These are phyloP conservation scores for Tetragnatha montana DNA, from an alignment of 2,888 invertebrate species.

Conservation along the genomic window DNA sequence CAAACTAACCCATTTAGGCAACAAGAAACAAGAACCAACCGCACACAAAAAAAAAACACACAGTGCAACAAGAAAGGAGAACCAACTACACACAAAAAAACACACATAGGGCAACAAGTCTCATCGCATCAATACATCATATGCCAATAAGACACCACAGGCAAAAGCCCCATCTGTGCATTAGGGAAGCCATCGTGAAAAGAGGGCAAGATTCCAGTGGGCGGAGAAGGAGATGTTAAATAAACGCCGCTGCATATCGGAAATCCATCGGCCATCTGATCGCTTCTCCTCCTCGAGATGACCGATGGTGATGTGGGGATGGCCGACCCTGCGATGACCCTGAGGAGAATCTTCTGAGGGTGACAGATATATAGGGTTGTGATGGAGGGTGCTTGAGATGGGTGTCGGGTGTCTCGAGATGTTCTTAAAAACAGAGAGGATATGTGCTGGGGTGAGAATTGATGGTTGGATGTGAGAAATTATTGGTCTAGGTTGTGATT, in stretches of 20 bases:
- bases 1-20: too few species aligned
- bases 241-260: neutral
- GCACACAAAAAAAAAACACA: neutral
- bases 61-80: neutral
- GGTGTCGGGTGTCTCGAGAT: neutral
- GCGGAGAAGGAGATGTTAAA: neutral
- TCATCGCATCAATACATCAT: neutral
- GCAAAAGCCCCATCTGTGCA: neutral
- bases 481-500: too few species aligned
- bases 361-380: neutral
- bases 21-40: neutral
- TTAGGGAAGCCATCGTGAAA: neutral
- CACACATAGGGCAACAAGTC: neutral
- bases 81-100: neutral
- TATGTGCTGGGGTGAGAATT: too few species aligned
- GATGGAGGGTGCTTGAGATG: neutral
- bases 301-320: neutral
- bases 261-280: neutral
- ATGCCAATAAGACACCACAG: neutral
- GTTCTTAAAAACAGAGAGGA: too few species aligned
- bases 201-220: neutral
- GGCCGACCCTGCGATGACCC: neutral
- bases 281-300: neutral
- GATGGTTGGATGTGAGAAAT: too few species aligned
- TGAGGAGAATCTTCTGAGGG: neutral